Evolutionary conservation across 2,888 invertebrate genomes (phyloP).

Genomic region (Pherbina coryleti): DNA sequence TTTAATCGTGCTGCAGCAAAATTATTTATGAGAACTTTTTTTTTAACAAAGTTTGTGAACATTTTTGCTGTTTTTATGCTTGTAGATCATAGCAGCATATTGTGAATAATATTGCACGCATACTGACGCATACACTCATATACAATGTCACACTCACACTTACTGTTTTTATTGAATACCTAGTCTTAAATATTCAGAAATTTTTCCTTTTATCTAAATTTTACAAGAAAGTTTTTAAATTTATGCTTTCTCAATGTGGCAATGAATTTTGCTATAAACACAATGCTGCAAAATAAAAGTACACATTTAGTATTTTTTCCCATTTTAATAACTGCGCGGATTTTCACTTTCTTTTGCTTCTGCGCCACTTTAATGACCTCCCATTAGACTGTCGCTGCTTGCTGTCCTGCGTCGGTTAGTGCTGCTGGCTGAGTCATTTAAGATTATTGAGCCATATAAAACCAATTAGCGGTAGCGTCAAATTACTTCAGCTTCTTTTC

Average conservation of each 20-base stretch:
- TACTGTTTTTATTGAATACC: no score
- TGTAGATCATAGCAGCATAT: background rate
- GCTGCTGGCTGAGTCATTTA: constrained; percentile 16
- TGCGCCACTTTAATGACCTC: background rate
- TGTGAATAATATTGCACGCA: background rate
- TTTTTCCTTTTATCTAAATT: no score
- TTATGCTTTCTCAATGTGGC: no score
- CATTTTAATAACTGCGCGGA: no score
- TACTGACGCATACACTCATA: no score
- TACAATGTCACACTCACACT: no score
- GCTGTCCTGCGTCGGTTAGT: background rate
- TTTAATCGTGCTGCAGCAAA: constrained; percentile 39
- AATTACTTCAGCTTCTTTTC: constrained; percentile 16
- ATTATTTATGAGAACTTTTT: constrained; percentile 22
- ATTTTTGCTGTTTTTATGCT: background rate
- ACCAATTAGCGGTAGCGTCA: constrained; percentile 36
- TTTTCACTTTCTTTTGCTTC: background rate
- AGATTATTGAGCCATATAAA: constrained; percentile 36
- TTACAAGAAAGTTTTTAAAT: no score
- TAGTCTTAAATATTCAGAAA: no score
- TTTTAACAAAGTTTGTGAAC: constrained; percentile 1
- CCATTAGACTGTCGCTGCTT: background rate
- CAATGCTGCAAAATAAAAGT: no score
- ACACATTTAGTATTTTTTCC: no score
- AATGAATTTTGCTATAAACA: no score